Conservation (phyloP, 2,797 vertebrate genomes). For the Chanos chanos region DNA sequence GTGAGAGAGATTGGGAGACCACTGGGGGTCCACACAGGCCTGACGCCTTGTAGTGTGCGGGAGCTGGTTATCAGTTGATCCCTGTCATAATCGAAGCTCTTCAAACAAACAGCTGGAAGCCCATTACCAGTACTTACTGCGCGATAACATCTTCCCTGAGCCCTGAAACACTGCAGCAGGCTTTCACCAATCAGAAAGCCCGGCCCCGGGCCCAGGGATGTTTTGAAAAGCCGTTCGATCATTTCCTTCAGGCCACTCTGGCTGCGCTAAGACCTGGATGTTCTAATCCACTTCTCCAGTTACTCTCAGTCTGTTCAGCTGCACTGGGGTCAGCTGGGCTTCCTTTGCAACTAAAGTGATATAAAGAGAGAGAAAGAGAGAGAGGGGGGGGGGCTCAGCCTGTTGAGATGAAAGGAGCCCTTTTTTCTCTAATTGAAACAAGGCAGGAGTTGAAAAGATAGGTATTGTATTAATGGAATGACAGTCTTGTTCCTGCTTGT, state of each 20-base stretch:
- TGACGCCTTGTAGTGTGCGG: slow-evolving; percentile 36
- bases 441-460: no score
- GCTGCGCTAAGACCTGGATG: slow-evolving; percentile 44
- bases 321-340: slow-evolving; percentile 1
- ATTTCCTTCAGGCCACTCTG: slow-evolving; percentile 71
- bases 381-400: no score
- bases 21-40: slow-evolving; percentile 27
- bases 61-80: slow-evolving; percentile 69
- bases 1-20: slow-evolving; percentile 35
- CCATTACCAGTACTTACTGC: slow-evolving; percentile 74
- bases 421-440: no score
- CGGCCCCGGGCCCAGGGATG: slow-evolving; percentile 61
- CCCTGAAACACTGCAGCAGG: slow-evolving; percentile 70
- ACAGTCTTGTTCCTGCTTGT: slow-evolving; percentile 57
- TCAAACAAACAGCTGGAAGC: slow-evolving; percentile 76
- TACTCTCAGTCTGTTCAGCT: no score
- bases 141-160: slow-evolving; percentile 74
- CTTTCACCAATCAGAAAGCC: slow-evolving; percentile 67
- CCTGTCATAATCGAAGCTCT: slow-evolving; percentile 70
- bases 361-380: no score
- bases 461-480: slow-evolving; percentile 59
- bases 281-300: slow-evolving; percentile 31
- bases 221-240: slow-evolving; percentile 69
- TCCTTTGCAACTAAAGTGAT: no score
- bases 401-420: no score